These are phyloP conservation scores for Tenthredo notha DNA, from an alignment of 2,888 invertebrate species.

Conservation along the genomic window DNA sequence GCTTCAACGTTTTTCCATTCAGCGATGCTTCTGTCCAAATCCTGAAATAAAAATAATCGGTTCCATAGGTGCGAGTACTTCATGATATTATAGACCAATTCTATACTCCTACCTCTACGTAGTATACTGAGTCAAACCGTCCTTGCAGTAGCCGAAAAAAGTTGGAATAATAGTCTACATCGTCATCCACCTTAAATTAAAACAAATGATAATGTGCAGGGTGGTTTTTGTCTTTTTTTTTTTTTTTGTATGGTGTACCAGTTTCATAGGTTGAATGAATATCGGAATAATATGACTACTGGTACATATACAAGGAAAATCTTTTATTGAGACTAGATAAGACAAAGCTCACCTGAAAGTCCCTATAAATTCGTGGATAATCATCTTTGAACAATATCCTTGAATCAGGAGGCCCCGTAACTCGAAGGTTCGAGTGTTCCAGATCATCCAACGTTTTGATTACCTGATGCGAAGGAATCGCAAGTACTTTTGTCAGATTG, in stretches of 20 bases:
- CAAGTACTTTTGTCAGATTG: background rate
- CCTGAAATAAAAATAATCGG: background rate
- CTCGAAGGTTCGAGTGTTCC: slow-evolving; percentile 5
- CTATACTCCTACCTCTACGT: background rate
- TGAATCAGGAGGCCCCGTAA: background rate
- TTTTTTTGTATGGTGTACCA: too few relatives aligned
- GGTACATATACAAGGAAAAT: too few relatives aligned
- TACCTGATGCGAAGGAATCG: background rate
- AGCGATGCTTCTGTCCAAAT: background rate
- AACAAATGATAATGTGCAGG: background rate
- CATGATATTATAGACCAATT: background rate
- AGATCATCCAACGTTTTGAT: slow-evolving; percentile 26
- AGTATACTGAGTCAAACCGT: background rate
- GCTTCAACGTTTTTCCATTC: slow-evolving; percentile 10
- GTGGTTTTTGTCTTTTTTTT: background rate
- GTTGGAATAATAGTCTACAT: background rate
- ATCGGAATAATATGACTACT: too few relatives aligned
- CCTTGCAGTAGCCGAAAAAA: background rate
- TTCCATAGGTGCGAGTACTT: background rate
- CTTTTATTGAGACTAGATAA: background rate
- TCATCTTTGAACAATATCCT: slow-evolving; percentile 10
- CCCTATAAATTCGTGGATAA: slow-evolving; percentile 25
- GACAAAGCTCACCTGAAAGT: background rate
- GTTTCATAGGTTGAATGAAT: background rate
- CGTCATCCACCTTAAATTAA: background rate